These are phyloP conservation scores for Drosophila novamexicana DNA, from an alignment of 1,140 invertebrate genomes.

Conservation along the genomic window DNA sequence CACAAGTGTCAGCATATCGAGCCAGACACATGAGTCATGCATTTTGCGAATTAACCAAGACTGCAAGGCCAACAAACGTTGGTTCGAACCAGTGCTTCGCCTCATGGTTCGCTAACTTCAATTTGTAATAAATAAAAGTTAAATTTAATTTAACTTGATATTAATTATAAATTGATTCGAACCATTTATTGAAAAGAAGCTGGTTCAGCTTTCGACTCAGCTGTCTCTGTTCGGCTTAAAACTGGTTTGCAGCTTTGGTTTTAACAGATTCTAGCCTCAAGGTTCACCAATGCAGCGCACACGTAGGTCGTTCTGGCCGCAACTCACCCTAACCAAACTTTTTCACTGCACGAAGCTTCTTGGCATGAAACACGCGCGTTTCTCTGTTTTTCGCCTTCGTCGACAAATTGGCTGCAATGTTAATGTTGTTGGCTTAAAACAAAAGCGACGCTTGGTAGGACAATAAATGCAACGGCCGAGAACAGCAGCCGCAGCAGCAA, in stretches of 20 bases:
- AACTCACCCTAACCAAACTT: constrained; percentile 30
- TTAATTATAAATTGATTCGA: no score
- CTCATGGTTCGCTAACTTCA: no score
- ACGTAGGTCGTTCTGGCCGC: background rate
- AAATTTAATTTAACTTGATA: no score
- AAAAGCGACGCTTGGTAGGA: constrained; percentile 70
- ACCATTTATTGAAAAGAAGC: no score
- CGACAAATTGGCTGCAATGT: constrained; percentile 71
- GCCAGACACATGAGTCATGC: no score
- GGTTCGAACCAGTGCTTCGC: no score
- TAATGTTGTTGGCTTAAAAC: constrained; percentile 72
- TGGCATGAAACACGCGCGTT: constrained; percentile 29
- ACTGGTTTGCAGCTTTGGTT: background rate
- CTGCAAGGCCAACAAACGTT: no score
- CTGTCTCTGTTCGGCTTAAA: background rate
- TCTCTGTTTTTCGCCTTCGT: constrained; percentile 54
- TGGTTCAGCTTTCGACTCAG: no score
- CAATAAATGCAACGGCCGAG: constrained; percentile 53
- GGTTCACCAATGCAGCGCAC: no score
- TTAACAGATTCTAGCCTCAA: no score
- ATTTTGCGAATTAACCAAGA: no score
- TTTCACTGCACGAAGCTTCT: constrained; percentile 32
- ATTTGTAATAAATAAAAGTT: no score
- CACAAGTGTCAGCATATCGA: constrained; percentile 10
- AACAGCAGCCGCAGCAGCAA: constrained; percentile 19